These are phyloP conservation scores for Formica exsecta DNA, from an alignment of 1,140 invertebrate genomes.

Conservation along the genomic window DNA sequence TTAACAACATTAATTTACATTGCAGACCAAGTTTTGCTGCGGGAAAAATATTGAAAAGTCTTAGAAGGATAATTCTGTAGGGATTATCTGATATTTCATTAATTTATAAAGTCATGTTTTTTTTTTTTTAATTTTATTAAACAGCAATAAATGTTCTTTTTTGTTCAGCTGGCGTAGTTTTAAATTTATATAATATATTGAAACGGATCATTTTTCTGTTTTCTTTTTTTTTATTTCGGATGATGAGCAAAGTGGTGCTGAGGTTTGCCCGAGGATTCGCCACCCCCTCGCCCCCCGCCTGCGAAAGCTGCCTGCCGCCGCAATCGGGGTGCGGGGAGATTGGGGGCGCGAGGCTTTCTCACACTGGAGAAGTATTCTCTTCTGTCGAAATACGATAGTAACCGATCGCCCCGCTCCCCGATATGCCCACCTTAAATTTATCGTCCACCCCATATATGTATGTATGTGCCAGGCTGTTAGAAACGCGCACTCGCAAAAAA, in stretches of 20 bases:
- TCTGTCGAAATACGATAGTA: constrained; percentile 50
- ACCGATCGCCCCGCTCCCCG: constrained; percentile 82
- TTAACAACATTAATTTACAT: not conserved
- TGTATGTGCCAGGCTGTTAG: constrained; percentile 53
- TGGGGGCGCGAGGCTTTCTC: constrained; percentile 71
- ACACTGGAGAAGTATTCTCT: constrained; percentile 36
- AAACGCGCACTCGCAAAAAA: constrained; percentile 11
- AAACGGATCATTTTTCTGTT: not conserved
- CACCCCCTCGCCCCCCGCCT: constrained; percentile 81
- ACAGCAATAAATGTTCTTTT: not conserved
- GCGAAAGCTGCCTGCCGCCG: constrained; percentile 84
- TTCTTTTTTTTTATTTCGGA: not conserved
- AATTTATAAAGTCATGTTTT: not conserved
- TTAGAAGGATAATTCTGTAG: not conserved
- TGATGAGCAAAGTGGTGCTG: constrained; percentile 60
- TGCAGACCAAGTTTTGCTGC: not conserved
- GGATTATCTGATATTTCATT: not conserved
- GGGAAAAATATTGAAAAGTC: not conserved
- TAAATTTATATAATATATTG: not conserved
- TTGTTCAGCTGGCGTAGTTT: not conserved
- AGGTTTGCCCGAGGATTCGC: constrained; percentile 70
- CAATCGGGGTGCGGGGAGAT: constrained; percentile 84
- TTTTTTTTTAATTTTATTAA: constrained; percentile 13
- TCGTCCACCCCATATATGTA: constrained; percentile 38
- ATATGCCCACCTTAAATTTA: constrained; percentile 70